Evolutionary conservation across 1,140 invertebrate species (phyloP), one percentile per base, ranked within the genome.

Genomic region (Cotesia typhae): DNA sequence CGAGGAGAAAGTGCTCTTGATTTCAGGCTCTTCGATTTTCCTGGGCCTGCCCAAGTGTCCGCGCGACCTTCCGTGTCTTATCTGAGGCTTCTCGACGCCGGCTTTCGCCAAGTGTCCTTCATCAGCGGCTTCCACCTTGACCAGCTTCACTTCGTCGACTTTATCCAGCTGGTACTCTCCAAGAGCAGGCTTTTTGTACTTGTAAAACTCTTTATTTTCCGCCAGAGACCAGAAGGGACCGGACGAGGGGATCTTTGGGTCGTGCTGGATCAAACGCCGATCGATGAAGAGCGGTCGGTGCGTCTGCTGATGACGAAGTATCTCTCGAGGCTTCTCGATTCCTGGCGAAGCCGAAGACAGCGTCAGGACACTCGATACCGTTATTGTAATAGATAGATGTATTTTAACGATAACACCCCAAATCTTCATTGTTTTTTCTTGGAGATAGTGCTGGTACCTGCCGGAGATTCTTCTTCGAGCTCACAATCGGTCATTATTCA

Each of bases 41-140:
- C 75, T 57, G 67, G 77, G 74, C 1, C 83, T 75, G 0, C 67
- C 72, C 10, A 81, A 83, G 67, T 84, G 82, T 35, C 72, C 78
- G 0, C 85, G 76, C 0, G 83, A 85, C n/a, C 85, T 78, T 0
- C 84, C 77, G 72, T 85, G 85, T 35, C 85, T 79, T 59, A 86
- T 85, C 70, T 82, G 75, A 6, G 77, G 78, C 47, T 79, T 80
- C 35, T 83, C 80, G 57, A 80, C 76, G n/a, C 75, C 52, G 20
- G 9, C 28, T 28, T 69, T 57, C 7, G 4, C 5, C 12, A 59
- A 14, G 51, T 1, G 6, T 41, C 20, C 9, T 12, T 41, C 1
- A 2, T 61, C 2, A 12, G 9, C 37, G 17, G 17, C 7, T 12
- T 67, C 9, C 51, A 68, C 37, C 3, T 52, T 14, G 12, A 66